Evolutionary conservation across 2,797 vertebrate species (phyloP).

Genomic region (Hypotaenidia philippensis): DNA sequence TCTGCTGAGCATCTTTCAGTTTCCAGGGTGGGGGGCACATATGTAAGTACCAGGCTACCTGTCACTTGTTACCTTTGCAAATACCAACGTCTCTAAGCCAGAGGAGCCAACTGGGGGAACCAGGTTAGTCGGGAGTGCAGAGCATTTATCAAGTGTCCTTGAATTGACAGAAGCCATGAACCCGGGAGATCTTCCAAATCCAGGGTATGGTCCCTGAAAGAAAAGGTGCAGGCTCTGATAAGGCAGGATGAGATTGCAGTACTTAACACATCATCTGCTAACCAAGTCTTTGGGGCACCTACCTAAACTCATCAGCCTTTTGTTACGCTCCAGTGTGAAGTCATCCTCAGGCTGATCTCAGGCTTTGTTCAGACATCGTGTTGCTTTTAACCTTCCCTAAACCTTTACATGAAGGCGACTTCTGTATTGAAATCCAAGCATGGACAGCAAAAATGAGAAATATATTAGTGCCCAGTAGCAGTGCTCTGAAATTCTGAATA

Average conservation of each 20-base stretch:
- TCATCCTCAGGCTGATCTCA: neutral
- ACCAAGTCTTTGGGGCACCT: neutral
- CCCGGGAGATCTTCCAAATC: neutral
- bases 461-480: neutral
- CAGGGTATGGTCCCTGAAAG: neutral
- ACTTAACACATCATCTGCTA: neutral
- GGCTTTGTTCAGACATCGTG: neutral
- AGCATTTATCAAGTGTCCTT: neutral
- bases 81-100: neutral
- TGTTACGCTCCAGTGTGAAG: fast-evolving
- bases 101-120: neutral
- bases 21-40: neutral
- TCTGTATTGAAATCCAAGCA: neutral
- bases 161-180: neutral
- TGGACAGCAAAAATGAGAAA: neutral
- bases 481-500: neutral
- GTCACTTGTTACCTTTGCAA: fast-evolving
- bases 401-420: neutral
- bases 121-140: neutral
- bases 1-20: neutral
- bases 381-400: neutral
- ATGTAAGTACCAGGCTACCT: neutral
- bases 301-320: neutral
- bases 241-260: neutral
- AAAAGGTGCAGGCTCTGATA: neutral